These are phyloP conservation scores for Orbicella faveolata DNA, from an alignment of 64 coral and sea anemone species.

Conservation along the genomic window DNA sequence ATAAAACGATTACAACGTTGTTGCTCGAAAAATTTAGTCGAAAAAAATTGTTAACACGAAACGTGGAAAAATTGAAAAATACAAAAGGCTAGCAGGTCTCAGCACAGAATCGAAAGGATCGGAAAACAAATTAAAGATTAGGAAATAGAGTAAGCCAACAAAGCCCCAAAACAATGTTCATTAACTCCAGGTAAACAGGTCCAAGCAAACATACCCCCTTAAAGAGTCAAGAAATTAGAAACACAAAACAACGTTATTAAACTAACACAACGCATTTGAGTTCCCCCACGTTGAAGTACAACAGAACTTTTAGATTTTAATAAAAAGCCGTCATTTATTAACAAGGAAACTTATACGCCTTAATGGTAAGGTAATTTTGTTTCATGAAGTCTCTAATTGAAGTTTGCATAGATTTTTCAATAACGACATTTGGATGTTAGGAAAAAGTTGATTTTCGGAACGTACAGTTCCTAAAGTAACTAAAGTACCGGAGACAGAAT, in stretches of 20 bases:
- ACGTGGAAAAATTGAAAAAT: background rate
- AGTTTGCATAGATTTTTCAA: constrained; percentile 39
- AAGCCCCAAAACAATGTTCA: background rate
- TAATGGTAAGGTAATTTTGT: constrained; percentile 32
- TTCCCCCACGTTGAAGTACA: constrained; percentile 88
- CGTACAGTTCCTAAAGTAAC: constrained; percentile 10
- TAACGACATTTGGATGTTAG: constrained; percentile 40
- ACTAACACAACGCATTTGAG: constrained; percentile 47
- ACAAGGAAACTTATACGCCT: constrained; percentile 10
- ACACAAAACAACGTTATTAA: constrained; percentile 76
- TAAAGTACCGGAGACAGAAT: constrained; percentile 61
- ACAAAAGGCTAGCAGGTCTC: background rate
- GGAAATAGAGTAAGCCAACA: constrained; percentile 1
- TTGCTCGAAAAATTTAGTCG: background rate
- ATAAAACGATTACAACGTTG: background rate
- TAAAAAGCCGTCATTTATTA: constrained; percentile 3
- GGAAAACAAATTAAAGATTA: constrained; percentile 28
- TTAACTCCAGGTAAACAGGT: constrained; percentile 45
- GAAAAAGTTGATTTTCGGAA: background rate
- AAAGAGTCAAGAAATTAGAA: constrained; percentile 80
- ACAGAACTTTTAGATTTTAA: constrained; percentile 72
- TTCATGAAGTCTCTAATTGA: background rate
- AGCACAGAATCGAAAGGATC: background rate
- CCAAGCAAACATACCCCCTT: constrained; percentile 81
- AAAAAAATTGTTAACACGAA: background rate